Evolutionary conservation across 2,888 invertebrate genomes (phyloP).

Genomic region (Merodon equestris): DNA sequence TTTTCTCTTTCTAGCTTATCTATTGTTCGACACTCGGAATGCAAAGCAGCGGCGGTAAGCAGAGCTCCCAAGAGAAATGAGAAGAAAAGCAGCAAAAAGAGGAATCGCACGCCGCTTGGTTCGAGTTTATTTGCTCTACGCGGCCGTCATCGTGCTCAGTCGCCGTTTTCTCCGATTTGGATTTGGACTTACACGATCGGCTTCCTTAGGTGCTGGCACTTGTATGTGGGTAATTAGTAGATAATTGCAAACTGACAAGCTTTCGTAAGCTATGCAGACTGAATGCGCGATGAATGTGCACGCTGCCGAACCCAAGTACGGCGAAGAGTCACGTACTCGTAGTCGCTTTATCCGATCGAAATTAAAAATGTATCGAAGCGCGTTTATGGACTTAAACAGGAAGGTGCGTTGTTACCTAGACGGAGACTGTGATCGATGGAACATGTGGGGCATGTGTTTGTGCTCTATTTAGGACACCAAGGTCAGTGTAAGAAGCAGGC

Average conservation of each 20-base stretch:
- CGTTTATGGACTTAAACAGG: constrained; percentile 5
- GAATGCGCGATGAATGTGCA: constrained; percentile 23
- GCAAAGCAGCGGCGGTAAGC: constrained; percentile 28
- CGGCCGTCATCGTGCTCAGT: not conserved
- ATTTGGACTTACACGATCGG: constrained; percentile 34
- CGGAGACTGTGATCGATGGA: constrained; percentile 26
- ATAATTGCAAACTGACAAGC: constrained; percentile 40
- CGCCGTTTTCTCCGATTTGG: constrained; percentile 33
- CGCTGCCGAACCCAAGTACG: constrained; percentile 21
- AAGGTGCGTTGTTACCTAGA: no score
- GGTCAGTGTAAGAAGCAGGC: no score
- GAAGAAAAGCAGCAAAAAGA: constrained; percentile 12
- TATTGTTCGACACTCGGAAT: constrained; percentile 23
- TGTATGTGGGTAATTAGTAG: constrained; percentile 40
- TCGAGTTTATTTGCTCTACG: constrained; percentile 40
- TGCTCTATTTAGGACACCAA: no score
- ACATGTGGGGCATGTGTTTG: not conserved
- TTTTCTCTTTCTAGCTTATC: constrained; percentile 55
- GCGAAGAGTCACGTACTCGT: constrained; percentile 18
- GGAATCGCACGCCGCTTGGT: constrained; percentile 44
- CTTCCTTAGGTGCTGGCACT: constrained; percentile 45
- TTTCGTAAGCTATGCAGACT: constrained; percentile 16
- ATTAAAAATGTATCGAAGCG: constrained; percentile 18
- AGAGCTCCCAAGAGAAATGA: not conserved
- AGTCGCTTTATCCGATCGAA: constrained; percentile 13